Percentiles rank a stretch among this genome's conserved stretches.
Evolutionary conservation across 1,140 invertebrate genomes (phyloP).

Genomic region (Pachypeltis micranthus): DNA sequence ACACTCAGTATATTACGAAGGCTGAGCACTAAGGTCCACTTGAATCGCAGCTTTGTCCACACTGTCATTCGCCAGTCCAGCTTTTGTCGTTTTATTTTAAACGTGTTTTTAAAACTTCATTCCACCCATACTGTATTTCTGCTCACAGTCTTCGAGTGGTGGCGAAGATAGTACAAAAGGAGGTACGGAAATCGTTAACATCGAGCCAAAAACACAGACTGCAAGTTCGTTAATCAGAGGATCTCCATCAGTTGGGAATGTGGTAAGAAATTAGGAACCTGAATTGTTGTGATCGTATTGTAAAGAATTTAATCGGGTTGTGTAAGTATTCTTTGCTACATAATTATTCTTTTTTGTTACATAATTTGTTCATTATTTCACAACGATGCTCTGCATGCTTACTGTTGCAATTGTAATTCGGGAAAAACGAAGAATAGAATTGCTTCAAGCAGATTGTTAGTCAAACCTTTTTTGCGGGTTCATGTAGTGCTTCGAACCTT

Average conservation of each 20-base stretch:
- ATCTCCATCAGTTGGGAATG: neutral
- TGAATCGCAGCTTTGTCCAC: neutral
- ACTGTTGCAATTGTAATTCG: neutral
- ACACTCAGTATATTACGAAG: neutral
- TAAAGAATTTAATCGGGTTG: neutral
- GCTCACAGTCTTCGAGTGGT: neutral
- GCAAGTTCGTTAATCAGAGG: neutral
- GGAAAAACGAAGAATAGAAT: neutral
- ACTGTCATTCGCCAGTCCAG: neutral
- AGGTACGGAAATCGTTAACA: neutral
- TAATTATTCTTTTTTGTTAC: too few species aligned
- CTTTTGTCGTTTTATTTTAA: neutral
- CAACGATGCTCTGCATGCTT: neutral
- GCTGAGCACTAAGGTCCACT: neutral
- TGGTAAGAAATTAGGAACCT: neutral
- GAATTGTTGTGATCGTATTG: neutral
- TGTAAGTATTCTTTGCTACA: too few species aligned
- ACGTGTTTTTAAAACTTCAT: neutral
- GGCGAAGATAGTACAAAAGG: neutral
- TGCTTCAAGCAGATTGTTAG: neutral
- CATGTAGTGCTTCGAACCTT: neutral
- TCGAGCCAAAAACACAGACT: neutral
- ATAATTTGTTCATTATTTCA: too few species aligned
- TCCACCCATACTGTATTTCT: neutral
- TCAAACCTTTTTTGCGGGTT: neutral